phyloP scores from a whole-genome alignment of 2,113 vertebrate genomes.

The Saccopteryx bilineata region DNA sequence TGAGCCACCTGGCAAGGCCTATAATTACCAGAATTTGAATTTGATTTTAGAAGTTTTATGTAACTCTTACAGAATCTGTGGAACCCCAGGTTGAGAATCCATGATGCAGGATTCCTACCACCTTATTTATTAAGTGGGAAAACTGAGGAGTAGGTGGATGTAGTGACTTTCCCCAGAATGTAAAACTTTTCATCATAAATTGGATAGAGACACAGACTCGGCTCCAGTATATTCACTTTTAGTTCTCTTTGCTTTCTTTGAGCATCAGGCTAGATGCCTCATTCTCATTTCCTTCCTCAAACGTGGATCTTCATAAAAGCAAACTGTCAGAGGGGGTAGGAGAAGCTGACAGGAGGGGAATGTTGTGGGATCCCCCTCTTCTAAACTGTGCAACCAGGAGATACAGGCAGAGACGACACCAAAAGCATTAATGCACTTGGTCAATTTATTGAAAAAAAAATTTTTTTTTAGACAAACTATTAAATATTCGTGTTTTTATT shows the following conservation, averaged over 20 bases:
- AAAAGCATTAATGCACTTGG: not conserved
- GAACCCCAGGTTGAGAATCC: not conserved
- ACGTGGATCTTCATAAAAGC: not conserved
- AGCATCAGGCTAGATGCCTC: not conserved
- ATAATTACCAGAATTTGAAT: not conserved
- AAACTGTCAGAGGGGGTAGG: not conserved
- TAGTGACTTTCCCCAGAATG: not conserved
- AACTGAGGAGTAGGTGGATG: not conserved
- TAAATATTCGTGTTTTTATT: not conserved
- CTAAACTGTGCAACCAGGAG: not conserved
- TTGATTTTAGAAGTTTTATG: conserved; percentile 20
- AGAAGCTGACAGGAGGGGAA: not conserved
- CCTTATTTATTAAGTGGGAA: not conserved
- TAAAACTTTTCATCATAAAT: not conserved
- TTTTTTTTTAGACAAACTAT: not conserved
- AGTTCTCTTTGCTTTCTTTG: not conserved
- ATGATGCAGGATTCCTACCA: not conserved
- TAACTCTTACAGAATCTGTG: not conserved
- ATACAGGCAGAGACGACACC: not conserved
- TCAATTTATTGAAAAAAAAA: not conserved
- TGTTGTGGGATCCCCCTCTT: not conserved
- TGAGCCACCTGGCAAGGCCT: no score
- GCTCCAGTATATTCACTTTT: not conserved
- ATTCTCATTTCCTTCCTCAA: not conserved
- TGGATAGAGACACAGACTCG: not conserved